Evolutionary conservation across 2,797 vertebrate genomes (phyloP).

Genomic region (Dendrocincla fuliginosa): DNA sequence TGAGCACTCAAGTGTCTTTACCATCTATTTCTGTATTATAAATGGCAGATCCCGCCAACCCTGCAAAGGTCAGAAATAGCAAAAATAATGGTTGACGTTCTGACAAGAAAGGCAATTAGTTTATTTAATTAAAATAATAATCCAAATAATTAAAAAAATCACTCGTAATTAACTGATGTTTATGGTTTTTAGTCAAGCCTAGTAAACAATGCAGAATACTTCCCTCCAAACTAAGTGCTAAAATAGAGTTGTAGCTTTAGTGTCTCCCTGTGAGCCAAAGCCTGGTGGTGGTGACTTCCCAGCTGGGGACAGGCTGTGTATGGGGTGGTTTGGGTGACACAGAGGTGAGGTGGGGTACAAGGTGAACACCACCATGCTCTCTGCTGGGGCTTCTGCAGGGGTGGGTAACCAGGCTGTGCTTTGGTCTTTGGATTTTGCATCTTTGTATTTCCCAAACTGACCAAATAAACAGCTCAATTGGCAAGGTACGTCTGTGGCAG

Average conservation of each 20-base stretch:
- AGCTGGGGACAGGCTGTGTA: fast-evolving
- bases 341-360: background rate
- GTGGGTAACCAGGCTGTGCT: background rate
- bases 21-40: background rate
- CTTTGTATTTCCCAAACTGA: background rate
- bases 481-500: background rate
- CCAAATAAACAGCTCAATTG: background rate
- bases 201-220: background rate
- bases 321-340: background rate
- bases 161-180: background rate
- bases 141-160: background rate
- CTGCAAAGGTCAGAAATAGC: background rate
- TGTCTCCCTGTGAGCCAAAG: background rate
- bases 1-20: background rate
- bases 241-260: background rate
- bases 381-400: background rate
- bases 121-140: background rate
- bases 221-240: background rate
- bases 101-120: background rate
- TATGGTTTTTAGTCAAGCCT: background rate
- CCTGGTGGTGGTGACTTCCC: background rate
- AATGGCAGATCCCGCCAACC: background rate
- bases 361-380: too few relatives aligned
- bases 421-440: background rate
- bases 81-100: background rate